Percentiles rank a stretch among this genome's conserved stretches.
Conservation (phyloP, 2,113 vertebrate genomes). For the Euleptes europaea region DNA sequence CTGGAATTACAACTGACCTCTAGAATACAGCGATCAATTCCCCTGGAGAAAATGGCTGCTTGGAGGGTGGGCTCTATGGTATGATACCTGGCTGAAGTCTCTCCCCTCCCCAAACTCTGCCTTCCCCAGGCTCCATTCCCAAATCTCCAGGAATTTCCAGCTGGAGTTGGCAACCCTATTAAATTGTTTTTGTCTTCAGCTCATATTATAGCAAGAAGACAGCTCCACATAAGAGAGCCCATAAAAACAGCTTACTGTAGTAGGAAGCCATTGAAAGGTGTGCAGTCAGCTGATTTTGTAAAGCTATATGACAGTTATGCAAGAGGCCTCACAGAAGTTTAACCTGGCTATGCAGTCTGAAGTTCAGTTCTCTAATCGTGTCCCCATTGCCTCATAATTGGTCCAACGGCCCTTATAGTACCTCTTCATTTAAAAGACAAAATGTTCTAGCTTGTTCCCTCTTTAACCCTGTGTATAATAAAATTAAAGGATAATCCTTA, state of each 20-base stretch:
- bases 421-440: not conserved
- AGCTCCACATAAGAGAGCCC: not conserved
- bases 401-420: not conserved
- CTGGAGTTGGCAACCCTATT: too few relatives aligned
- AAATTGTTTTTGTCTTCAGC: not conserved
- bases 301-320: not conserved
- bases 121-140: too few relatives aligned
- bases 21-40: too few relatives aligned
- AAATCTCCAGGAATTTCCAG: too few relatives aligned
- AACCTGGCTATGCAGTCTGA: not conserved
- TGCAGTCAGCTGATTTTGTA: not conserved
- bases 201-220: not conserved
- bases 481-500: not conserved
- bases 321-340: not conserved
- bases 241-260: not conserved
- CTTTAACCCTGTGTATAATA: not conserved
- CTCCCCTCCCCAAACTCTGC: too few relatives aligned
- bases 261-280: not conserved
- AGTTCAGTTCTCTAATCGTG: not conserved
- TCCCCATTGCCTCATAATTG: not conserved
- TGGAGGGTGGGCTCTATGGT: too few relatives aligned
- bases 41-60: too few relatives aligned
- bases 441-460: not conserved
- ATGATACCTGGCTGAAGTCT: too few relatives aligned
- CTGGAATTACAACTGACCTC: too few relatives aligned